phyloP scores from a whole-genome alignment of 2,113 vertebrate genomes.

The Colossoma macropomum region DNA sequence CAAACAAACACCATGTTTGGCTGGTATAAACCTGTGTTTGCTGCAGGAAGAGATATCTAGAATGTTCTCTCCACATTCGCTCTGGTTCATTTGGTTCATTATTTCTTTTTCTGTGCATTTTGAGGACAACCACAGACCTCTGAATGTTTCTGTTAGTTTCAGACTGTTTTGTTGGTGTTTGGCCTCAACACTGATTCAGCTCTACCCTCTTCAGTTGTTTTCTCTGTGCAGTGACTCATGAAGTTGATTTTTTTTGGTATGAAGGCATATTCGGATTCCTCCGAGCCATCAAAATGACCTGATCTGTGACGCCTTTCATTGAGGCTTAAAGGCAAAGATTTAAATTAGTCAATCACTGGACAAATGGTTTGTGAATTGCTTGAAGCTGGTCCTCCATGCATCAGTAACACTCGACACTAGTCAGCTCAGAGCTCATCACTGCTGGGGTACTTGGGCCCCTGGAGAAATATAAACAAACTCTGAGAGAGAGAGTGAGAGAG shows the following conservation, averaged over 20 bases:
- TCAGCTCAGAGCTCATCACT: conserved; percentile 57
- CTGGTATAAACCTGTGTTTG: too few relatives aligned
- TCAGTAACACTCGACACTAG: conserved; percentile 52
- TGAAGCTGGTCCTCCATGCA: conserved; percentile 50
- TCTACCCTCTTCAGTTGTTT: neutral
- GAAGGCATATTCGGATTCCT: neutral
- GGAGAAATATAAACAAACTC: conserved; percentile 65
- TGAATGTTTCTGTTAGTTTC: too few relatives aligned
- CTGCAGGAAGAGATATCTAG: too few relatives aligned
- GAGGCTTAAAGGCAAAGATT: conserved; percentile 61
- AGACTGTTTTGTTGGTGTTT: too few relatives aligned
- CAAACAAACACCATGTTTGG: too few relatives aligned
- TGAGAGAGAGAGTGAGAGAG: conserved; percentile 48
- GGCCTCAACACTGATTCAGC: neutral
- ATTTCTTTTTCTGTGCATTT: too few relatives aligned
- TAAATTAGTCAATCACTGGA: conserved; percentile 66
- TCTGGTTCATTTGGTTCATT: too few relatives aligned
- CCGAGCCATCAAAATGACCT: conserved; percentile 51
- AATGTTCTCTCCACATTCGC: too few relatives aligned
- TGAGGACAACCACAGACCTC: too few relatives aligned
- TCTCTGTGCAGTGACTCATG: neutral
- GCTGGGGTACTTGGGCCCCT: conserved; percentile 61
- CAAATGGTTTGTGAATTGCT: conserved; percentile 39
- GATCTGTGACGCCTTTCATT: conserved; percentile 60
- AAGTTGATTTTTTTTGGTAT: neutral